Conservation (phyloP, 2,888 invertebrate species). For the Chaitophorus viminalis region DNA sequence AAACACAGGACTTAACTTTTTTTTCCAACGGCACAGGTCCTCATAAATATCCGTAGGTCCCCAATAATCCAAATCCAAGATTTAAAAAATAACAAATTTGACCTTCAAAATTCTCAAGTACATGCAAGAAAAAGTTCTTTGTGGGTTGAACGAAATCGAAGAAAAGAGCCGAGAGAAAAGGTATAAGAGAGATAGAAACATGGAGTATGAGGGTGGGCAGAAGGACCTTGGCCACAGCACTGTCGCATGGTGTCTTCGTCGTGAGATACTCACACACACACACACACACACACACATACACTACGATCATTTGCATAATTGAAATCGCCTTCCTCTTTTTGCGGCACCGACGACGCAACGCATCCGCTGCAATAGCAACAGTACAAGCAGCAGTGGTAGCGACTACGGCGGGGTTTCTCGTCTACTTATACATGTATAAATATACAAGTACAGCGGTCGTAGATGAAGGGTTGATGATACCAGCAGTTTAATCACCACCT, state of each 20-base stretch:
- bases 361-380: constrained; percentile 22
- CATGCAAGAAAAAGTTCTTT: background rate
- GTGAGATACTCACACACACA: too few species aligned
- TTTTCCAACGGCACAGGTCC: too few species aligned
- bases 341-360: constrained; percentile 8
- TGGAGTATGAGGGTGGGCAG: background rate
- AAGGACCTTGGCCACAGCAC: background rate
- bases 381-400: background rate
- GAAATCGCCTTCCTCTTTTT: constrained; percentile 63
- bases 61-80: too few species aligned
- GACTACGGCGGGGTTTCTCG: background rate
- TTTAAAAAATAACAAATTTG: too few species aligned
- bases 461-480: constrained; percentile 29
- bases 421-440: too few species aligned
- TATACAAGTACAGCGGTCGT: too few species aligned
- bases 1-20: too few species aligned
- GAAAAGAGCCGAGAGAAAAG: background rate
- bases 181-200: too few species aligned
- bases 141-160: background rate
- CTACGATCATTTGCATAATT: constrained; percentile 64
- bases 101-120: background rate
- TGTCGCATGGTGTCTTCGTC: too few species aligned
- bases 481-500: constrained; percentile 10
- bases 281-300: too few species aligned
- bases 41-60: too few species aligned